Evolutionary conservation across 2,888 invertebrate genomes (phyloP), one percentile per base, ranked within the genome.

Genomic region (Acanthosoma haemorrhoidale): DNA sequence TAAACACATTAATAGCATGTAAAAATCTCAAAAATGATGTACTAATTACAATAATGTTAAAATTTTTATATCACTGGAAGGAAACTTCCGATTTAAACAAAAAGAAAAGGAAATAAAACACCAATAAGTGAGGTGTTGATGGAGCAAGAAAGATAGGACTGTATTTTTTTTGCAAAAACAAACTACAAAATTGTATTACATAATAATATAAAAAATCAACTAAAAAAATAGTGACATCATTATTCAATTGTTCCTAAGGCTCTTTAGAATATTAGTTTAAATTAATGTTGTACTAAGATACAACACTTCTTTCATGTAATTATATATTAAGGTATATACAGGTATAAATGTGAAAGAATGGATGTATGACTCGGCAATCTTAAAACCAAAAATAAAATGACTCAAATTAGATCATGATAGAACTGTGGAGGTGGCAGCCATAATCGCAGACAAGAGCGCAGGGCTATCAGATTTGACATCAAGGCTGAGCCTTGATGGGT

Each of bases 401-500:
- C 41, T 64, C 31, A 41, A 41, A 41, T 36, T 64, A 41, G 31
- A 64, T 64, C 64, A 64, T 64, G 64, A 57, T 3, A 67, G 67
- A 21, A 34, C 67, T 11, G 32, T 6, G 32, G 67, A 67, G 29
- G 57, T 43, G 13, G 57, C 73, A 34, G 69, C 69, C 5, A 73
- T 18, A 4, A 67, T 25, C 4, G 73, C 68, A 9, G 64, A 66
- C 13, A 70, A 66, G 21, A 76, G 72, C 18, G 70, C 41, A 25
- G 73, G 71, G 36, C 72, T 76, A 63, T 76, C 75, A 57, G 76
- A 76, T 68, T 77, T 77, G 18, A 75, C 76, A 31, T 77, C 76
- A n/a, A 77, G 68, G 25, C 74, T 70, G 29, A 77, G 63, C 4
- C 70, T 70, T 8, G 74, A 70, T 0, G 74, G 57, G 36, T 73